Evolutionary conservation across 2,797 vertebrate genomes (phyloP), one percentile per base, ranked within the genome.

Genomic region (Erethizon dorsatum): DNA sequence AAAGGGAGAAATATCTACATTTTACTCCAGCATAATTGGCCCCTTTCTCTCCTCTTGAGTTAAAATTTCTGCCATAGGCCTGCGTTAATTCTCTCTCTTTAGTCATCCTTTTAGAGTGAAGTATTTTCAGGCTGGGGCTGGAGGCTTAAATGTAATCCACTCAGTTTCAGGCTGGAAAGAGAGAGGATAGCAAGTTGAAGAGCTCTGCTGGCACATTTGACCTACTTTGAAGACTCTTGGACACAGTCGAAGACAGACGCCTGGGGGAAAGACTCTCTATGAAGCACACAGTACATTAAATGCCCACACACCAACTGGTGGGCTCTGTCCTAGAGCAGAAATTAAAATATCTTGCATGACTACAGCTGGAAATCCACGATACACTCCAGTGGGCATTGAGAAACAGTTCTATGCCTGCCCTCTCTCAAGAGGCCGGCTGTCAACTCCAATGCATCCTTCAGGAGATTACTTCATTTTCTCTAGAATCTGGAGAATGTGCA

Each of bases 401-500:
- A 78, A 90, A 92, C 56, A 95, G 57, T 65, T 93, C 7, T 24
- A 13, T 50, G 83, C 80, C 84, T 90, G 31, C 11, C 18, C 3
- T 41, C 7, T 24, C 61, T 86, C 15, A 57, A 82, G 83, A 84
- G 57, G 73, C 56, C 3, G 3, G 63, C 61, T 86, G 88, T 88
- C 73, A 88, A 24, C 78, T 95, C 67, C 22, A 47, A 85, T 33
- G 50, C 90, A 83, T 22, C 67, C 61, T 95, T 89, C 50, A 91
- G 78, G 50, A 85, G 71, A 90, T 95, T 37, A 78, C 50, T 96
- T 96, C 79, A 92, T 90, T 88, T 95, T 85, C 79, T 83, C 31
- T 90, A 94, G 57, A 83, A 83, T 96, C 78, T 71, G 45, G 73
- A 93, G 79, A 94, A 87, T 45, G 83, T 18, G 61, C 15, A 9